These are phyloP conservation scores for Anguilla pacifica DNA, from an alignment of 2,797 vertebrate genomes.

Conservation along the genomic window DNA sequence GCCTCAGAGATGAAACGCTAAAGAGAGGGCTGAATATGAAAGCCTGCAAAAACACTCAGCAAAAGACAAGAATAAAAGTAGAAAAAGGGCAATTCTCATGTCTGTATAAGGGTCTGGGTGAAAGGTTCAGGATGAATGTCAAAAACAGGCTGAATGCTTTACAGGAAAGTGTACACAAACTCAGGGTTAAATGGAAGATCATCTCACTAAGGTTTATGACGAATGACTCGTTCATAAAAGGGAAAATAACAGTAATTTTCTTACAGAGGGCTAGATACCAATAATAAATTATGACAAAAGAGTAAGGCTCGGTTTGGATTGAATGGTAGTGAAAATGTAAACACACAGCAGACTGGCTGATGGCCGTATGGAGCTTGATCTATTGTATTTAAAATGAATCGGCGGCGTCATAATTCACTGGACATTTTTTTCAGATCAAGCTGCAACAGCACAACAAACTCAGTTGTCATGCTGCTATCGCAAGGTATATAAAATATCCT, in stretches of 20 bases:
- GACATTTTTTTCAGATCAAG: neutral
- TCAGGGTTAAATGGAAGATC: constrained; percentile 2
- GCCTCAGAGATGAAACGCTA: constrained; percentile 19
- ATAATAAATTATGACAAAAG: neutral
- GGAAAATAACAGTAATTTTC: constrained; percentile 8
- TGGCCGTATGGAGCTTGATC: neutral
- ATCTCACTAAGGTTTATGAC: constrained; percentile 10
- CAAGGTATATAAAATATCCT: neutral
- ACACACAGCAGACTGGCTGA: neutral
- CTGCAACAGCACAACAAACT: neutral
- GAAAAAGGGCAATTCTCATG: neutral
- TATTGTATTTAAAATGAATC: neutral
- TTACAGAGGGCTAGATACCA: neutral
- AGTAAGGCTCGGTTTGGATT: neutral
- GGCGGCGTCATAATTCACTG: neutral
- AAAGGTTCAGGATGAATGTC: constrained; percentile 22
- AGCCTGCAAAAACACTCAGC: constrained; percentile 23
- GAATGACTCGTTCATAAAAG: constrained; percentile 11
- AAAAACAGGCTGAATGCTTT: constrained; percentile 21
- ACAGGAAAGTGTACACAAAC: neutral
- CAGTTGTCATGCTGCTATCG: neutral
- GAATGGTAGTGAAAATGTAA: constrained; percentile 5
- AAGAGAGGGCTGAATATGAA: constrained; percentile 8
- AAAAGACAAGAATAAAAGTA: constrained; percentile 8
- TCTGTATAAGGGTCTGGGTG: constrained; percentile 2